Evolutionary conservation across 1,140 invertebrate species (phyloP), one percentile per base, ranked within the genome.

Genomic region (Zaprionus davidi): DNA sequence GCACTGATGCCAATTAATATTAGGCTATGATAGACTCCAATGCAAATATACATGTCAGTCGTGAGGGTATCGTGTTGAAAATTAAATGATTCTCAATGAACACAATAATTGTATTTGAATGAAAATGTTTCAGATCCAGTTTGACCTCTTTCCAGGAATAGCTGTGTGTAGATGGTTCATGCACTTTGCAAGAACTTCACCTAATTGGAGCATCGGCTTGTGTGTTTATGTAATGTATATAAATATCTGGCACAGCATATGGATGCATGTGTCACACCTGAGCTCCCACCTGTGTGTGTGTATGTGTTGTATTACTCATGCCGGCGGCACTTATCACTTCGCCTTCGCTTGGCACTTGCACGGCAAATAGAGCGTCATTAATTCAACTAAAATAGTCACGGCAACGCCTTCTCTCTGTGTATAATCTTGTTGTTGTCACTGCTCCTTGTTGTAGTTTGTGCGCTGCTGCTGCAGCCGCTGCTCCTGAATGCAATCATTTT

Each of bases 341-440:
- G 81, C 78, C 74, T 76, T 78, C 67, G 73, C 60, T 20, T 62
- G 70, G 49, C 79, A 82, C 82, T 88, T 73, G 77, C 80, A 83
- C 58, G 73, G 84, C 75, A 87, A 87, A 87, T 87, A 88, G 83
- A 84, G 84, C 85, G 74, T 87, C 83, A 87, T 87, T 87, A 87
- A 87, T 87, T 84, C 81, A 88, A 88, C 83, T 88, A 87, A 87
- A 87, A 87, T 87, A 87, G 83, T 87, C 84, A 78, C 77, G 66
- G 71, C 71, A 71, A 41, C 22, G 24, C 34, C 46, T 17, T 58
- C 51, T 57, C 2, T 31, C 7, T 41, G 26, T 31, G 20, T 56
- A 5, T 28, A 60, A 62, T 11, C 15, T 53, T 56, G 59, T 63
- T 28, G 26, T 65, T 64, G 34, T 44, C 38, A n/a, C 13, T 68